A percentile compares a stretch with the other conserved stretches of the same genome.
Conservation (phyloP, 1,140 invertebrate species). For the Drosophila simulans region DNA sequence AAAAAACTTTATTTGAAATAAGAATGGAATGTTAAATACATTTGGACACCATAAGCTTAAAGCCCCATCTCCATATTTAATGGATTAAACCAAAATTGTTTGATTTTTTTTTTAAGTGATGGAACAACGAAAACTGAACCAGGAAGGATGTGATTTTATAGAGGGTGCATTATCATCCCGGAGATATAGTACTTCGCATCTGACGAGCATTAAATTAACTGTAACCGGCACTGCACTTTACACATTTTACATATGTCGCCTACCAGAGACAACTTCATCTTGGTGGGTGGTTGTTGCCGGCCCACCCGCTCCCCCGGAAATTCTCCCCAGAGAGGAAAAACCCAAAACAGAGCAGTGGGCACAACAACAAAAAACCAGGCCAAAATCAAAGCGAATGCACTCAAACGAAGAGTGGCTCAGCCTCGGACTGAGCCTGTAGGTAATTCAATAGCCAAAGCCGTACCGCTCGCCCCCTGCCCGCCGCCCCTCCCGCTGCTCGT, state of each 20-base stretch:
- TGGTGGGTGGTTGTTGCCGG: conserved; percentile 46
- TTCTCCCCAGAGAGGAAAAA: conserved; percentile 50
- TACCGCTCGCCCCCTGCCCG: conserved; percentile 7
- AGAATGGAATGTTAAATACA: too few species aligned
- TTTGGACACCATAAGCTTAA: too few species aligned
- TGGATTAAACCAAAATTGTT: too few species aligned
- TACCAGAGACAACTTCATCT: conserved; percentile 45
- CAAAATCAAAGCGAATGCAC: conserved; percentile 79
- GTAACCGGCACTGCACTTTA: conserved; percentile 82
- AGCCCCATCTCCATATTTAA: too few species aligned
- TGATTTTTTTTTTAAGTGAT: neutral
- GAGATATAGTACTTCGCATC: conserved; percentile 35
- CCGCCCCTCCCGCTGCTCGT: conserved; percentile 15
- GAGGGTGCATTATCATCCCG: conserved; percentile 59
- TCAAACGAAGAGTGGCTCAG: conserved; percentile 67
- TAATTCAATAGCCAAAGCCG: conserved; percentile 80
- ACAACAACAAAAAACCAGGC: conserved; percentile 15
- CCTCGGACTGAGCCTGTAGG: conserved; percentile 57
- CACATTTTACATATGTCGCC: conserved; percentile 83
- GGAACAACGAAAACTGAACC: conserved; percentile 17
- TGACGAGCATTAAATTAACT: conserved; percentile 83
- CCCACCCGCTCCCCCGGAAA: conserved; percentile 10
- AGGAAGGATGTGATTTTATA: conserved; percentile 22
- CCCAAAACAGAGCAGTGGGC: conserved; percentile 24
- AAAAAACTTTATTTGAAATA: too few species aligned